Conservation (phyloP, 1,140 invertebrate genomes). For the Calliphora vicina region DNA sequence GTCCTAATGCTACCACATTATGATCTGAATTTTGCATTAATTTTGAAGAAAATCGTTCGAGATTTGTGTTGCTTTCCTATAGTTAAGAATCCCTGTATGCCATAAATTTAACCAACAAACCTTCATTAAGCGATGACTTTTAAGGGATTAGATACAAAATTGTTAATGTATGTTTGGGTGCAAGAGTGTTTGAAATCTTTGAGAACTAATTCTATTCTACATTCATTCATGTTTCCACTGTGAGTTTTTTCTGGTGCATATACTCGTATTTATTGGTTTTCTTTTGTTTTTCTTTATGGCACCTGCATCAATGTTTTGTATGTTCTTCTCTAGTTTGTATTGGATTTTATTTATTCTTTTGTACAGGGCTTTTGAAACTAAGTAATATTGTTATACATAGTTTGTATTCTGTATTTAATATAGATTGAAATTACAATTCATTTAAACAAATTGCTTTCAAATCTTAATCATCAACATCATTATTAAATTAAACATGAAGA, state of each 20-base stretch:
- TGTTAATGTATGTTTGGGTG: neutral
- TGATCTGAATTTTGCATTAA: no score
- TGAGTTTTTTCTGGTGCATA: neutral
- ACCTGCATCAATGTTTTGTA: neutral
- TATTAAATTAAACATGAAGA: neutral
- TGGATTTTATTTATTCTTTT: neutral
- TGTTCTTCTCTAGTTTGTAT: neutral
- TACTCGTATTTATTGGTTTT: neutral
- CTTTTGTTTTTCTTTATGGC: neutral
- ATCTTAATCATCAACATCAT: neutral
- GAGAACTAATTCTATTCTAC: neutral
- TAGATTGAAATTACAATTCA: neutral
- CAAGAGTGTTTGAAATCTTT: neutral
- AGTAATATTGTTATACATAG: neutral
- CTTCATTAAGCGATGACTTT: neutral
- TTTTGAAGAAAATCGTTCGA: no score
- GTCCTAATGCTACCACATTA: no score
- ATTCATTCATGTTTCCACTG: neutral
- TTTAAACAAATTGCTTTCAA: conserved; percentile 24
- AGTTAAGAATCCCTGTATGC: neutral
- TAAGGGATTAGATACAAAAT: neutral
- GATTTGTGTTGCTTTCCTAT: no score
- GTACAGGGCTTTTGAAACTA: no score
- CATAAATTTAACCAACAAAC: neutral
- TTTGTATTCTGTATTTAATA: neutral